A percentile compares a stretch with the other conserved stretches of the same genome.
phyloP scores from a whole-genome alignment of 2,113 vertebrate genomes.

The Anseranas semipalmata region DNA sequence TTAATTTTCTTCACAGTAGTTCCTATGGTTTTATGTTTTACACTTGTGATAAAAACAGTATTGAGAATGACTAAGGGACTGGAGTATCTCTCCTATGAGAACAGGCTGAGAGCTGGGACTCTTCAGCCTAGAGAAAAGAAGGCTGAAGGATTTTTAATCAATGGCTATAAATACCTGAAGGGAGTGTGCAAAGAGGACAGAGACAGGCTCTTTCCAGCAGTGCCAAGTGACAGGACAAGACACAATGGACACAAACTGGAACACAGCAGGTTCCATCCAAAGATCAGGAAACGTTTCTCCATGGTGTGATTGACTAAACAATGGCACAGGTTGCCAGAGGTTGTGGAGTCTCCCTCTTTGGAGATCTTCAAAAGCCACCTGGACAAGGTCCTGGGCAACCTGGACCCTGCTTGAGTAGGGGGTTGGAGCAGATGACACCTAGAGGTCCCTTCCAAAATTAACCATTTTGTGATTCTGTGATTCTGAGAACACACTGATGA shows the following conservation, averaged over 20 bases:
- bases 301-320: background rate
- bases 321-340: background rate
- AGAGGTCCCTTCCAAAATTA: too few species aligned
- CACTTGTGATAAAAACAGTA: background rate
- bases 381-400: background rate
- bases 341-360: background rate
- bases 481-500: background rate
- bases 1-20: background rate
- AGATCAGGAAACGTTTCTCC: background rate
- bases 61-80: background rate
- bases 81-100: background rate
- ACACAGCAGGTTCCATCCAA: background rate
- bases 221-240: background rate
- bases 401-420: too few species aligned
- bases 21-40: background rate
- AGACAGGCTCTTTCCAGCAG: background rate
- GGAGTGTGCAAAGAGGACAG: background rate
- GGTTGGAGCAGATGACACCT: background rate
- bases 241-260: background rate
- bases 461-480: background rate
- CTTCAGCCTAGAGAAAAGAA: background rate
- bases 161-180: background rate
- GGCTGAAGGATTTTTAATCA: background rate
- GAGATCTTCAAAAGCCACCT: background rate
- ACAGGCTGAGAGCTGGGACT: background rate